phyloP scores from a whole-genome alignment of 2,888 invertebrate genomes.

The Dynastes maya region DNA sequence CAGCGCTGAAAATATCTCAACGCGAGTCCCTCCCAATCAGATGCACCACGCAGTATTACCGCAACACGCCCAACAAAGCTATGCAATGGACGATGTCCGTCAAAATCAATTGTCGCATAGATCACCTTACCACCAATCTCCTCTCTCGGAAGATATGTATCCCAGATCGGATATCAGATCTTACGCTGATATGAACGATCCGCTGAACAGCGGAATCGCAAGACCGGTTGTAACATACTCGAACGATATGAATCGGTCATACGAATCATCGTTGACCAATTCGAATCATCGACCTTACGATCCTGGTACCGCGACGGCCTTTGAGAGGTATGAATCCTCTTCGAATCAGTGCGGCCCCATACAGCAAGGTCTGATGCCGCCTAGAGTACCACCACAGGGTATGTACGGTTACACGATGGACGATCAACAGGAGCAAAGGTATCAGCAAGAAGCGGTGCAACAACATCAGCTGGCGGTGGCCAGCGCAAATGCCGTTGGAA shows the following conservation, averaged over 20 bases:
- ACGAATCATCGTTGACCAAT: constrained; percentile 72
- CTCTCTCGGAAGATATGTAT: constrained; percentile 73
- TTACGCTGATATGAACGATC: constrained; percentile 77
- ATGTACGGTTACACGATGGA: constrained; percentile 77
- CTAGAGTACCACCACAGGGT: constrained; percentile 71
- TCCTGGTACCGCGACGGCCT: constrained; percentile 75
- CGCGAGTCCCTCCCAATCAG: constrained; percentile 69
- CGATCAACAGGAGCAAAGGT: constrained; percentile 75
- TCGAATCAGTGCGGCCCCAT: constrained; percentile 68
- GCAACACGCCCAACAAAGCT: constrained; percentile 61
- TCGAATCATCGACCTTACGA: constrained; percentile 76
- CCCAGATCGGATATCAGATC: constrained; percentile 71
- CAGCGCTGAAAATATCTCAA: constrained; percentile 79
- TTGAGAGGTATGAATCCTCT: constrained; percentile 77
- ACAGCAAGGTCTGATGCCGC: constrained; percentile 70
- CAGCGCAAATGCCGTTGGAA: constrained; percentile 71
- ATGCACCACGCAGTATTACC: constrained; percentile 70
- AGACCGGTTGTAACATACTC: constrained; percentile 76
- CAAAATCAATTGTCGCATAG: constrained; percentile 72
- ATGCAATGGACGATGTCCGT: constrained; percentile 70
- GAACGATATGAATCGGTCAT: constrained; percentile 72
- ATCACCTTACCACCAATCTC: constrained; percentile 78
- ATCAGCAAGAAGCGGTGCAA: constrained; percentile 74
- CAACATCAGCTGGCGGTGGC: constrained; percentile 73
- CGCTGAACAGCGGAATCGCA: constrained; percentile 73